Evolutionary conservation across 2,797 vertebrate genomes (phyloP).

Genomic region (Xerus rutilus): DNA sequence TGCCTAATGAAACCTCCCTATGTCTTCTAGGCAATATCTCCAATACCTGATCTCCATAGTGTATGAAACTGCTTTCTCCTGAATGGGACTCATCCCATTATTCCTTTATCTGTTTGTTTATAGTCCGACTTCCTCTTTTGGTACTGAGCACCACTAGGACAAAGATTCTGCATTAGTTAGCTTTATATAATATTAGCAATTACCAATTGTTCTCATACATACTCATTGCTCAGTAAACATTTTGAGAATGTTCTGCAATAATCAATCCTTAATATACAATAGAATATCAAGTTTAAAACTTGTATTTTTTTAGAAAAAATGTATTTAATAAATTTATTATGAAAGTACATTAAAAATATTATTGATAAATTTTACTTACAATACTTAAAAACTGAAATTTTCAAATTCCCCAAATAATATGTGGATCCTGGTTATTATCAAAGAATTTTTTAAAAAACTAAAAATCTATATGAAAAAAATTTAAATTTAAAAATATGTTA

Average conservation of each 20-base stretch:
- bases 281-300: background rate
- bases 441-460: background rate
- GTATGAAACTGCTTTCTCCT: background rate
- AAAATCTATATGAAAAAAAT: background rate
- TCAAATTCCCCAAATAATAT: background rate
- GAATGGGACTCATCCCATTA: background rate
- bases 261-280: background rate
- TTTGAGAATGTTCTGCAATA: background rate
- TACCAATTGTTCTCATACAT: background rate
- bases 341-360: background rate
- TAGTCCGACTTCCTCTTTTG: background rate
- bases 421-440: background rate
- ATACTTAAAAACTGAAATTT: background rate
- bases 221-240: background rate
- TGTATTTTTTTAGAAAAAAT: background rate
- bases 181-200: background rate
- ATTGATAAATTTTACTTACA: background rate
- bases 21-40: background rate
- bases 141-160: background rate
- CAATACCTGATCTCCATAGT: background rate
- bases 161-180: background rate
- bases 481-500: too few relatives aligned
- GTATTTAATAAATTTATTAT: background rate
- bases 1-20: background rate
- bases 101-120: background rate